Evolutionary conservation across 1,140 invertebrate species (phyloP).

Genomic region (Arion vulgaris): DNA sequence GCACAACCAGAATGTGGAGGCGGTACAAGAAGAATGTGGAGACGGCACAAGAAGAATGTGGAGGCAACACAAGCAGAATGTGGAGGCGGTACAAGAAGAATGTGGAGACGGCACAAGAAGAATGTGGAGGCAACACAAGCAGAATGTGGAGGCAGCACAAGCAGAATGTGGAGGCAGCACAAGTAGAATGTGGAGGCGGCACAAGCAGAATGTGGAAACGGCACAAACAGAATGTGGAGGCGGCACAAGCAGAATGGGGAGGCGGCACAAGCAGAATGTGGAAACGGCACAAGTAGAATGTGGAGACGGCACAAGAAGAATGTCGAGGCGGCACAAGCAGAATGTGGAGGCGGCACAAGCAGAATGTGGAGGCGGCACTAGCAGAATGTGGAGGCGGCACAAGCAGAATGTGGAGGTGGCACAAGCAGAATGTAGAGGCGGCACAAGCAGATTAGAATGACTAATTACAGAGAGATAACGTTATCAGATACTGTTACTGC

Average conservation of each 20-base stretch:
- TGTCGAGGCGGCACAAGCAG: slow-evolving; percentile 43
- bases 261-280: no score
- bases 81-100: slow-evolving; percentile 41
- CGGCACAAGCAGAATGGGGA: slow-evolving; percentile 53
- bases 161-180: slow-evolving; percentile 46
- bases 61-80: slow-evolving; percentile 54
- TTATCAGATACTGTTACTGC: no score
- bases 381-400: slow-evolving; percentile 45
- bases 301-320: no score
- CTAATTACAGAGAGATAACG: no score
- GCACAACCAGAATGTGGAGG: no score
- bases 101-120: no score
- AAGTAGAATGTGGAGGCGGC: slow-evolving; percentile 51
- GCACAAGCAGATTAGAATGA: no score
- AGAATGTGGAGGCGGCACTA: slow-evolving; percentile 49
- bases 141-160: slow-evolving; percentile 47
- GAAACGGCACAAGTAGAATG: no score
- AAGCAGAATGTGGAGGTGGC: slow-evolving; percentile 43
- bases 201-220: no score
- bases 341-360: slow-evolving; percentile 50
- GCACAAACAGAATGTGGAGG: slow-evolving; percentile 40
- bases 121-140: slow-evolving; percentile 55
- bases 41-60: no score
- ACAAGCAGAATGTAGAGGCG: slow-evolving; percentile 38
- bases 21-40: slow-evolving; percentile 59